Percentiles rank a stretch among this genome's conserved stretches.
These are phyloP conservation scores for Botia kubotai DNA, from an alignment of 2,797 vertebrate species.

Conservation along the genomic window DNA sequence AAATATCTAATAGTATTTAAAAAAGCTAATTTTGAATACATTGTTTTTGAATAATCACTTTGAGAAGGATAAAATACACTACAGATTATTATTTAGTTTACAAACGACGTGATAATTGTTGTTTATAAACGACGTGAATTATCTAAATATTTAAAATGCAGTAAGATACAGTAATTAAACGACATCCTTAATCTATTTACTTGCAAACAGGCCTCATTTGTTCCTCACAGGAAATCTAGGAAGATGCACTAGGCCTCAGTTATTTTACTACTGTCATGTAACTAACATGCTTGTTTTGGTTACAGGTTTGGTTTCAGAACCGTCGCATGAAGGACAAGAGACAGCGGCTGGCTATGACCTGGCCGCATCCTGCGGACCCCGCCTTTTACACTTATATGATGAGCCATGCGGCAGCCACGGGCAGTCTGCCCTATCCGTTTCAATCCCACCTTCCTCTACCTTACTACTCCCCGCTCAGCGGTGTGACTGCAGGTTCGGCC, in stretches of 20 bases:
- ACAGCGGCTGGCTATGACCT: conserved; percentile 96
- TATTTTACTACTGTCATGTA: background rate
- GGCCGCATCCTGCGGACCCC: conserved; percentile 97
- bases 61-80: background rate
- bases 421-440: conserved; percentile 94
- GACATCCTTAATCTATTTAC: background rate
- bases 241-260: background rate
- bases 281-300: conserved; percentile 64
- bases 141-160: background rate
- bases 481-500: conserved; percentile 81
- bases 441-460: conserved; percentile 94
- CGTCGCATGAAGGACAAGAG: conserved; percentile 98
- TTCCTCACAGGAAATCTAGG: background rate
- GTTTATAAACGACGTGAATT: background rate
- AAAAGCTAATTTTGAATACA: background rate
- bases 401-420: conserved; percentile 96
- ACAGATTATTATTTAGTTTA: background rate
- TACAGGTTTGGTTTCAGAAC: conserved; percentile 99
- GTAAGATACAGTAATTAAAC: background rate
- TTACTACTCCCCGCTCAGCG: conserved; percentile 93
- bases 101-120: background rate
- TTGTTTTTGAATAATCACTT: background rate
- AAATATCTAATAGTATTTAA: background rate
- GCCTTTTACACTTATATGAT: conserved; percentile 99
- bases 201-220: background rate